These are phyloP conservation scores for Mesocentrotus franciscanus DNA, from an alignment of 53 echinoderm and acorn worm genomes.

Conservation along the genomic window DNA sequence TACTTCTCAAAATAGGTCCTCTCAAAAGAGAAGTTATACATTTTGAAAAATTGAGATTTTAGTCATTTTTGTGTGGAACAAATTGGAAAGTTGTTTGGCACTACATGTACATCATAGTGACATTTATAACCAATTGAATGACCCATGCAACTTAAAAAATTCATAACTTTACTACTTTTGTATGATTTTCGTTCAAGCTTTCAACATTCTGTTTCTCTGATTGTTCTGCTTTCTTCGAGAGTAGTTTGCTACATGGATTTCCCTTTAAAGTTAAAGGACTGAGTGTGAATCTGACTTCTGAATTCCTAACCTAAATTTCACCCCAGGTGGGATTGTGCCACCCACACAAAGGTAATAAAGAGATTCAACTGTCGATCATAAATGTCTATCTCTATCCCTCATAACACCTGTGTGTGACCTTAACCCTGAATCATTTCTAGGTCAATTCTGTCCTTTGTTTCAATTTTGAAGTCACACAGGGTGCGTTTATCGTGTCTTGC, in stretches of 20 bases:
- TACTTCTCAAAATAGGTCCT: no score
- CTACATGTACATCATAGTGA: no score
- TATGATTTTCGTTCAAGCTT: no score
- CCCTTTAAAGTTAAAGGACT: not conserved
- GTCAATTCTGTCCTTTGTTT: not conserved
- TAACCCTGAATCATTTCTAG: not conserved
- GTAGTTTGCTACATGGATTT: not conserved
- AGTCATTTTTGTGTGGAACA: not conserved
- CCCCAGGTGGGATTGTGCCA: not conserved
- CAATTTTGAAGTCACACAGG: not conserved
- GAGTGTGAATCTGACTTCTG: not conserved
- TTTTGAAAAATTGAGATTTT: not conserved
- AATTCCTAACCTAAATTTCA: constrained; percentile 1
- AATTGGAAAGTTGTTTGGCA: no score
- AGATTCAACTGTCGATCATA: not conserved
- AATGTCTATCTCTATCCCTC: constrained; percentile 10
- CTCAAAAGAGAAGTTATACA: not conserved
- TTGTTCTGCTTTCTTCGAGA: no score
- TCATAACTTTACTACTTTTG: no score
- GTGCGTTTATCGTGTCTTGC: not conserved
- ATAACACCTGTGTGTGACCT: constrained; percentile 38
- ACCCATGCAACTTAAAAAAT: no score
- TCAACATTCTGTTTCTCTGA: no score
- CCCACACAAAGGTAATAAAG: not conserved
- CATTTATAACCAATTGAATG: no score